Evolutionary conservation across 2,888 invertebrate species (phyloP).

Genomic region (Hofmannophila pseudospretella): DNA sequence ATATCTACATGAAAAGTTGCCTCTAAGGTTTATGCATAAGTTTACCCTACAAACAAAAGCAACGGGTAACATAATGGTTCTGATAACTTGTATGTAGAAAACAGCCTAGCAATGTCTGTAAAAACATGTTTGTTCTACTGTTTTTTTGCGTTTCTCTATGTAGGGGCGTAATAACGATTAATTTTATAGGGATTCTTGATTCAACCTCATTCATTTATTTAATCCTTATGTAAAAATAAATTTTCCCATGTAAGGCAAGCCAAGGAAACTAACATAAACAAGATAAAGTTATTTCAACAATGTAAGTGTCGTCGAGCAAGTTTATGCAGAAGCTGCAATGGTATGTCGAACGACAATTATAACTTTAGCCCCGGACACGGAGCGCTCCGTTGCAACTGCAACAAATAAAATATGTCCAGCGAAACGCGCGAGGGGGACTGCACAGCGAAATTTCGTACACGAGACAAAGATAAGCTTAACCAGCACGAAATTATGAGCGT

Average conservation of each 20-base stretch:
- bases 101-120: too few relatives aligned
- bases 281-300: slow-evolving; percentile 68
- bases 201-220: too few relatives aligned
- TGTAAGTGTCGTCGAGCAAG: slow-evolving; percentile 60
- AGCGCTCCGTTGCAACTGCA: slow-evolving; percentile 64
- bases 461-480: slow-evolving; percentile 78
- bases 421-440: slow-evolving; percentile 67
- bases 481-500: slow-evolving; percentile 78
- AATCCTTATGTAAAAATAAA: too few relatives aligned
- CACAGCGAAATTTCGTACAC: slow-evolving; percentile 70
- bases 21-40: slow-evolving; percentile 53
- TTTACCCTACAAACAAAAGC: slow-evolving; percentile 28
- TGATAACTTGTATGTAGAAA: too few relatives aligned
- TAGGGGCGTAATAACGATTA: too few relatives aligned
- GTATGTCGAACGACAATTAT: slow-evolving; percentile 76
- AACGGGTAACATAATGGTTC: too few relatives aligned
- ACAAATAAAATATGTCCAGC: slow-evolving; percentile 74
- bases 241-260: too few relatives aligned
- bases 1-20: slow-evolving; percentile 61
- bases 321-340: slow-evolving; percentile 71
- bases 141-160: too few relatives aligned
- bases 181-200: too few relatives aligned
- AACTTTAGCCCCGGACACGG: slow-evolving; percentile 70
- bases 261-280: slow-evolving; percentile 45
- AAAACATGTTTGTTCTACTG: too few relatives aligned